phyloP scores from a whole-genome alignment of 1,140 invertebrate species.

The Drosophila nikananu region DNA sequence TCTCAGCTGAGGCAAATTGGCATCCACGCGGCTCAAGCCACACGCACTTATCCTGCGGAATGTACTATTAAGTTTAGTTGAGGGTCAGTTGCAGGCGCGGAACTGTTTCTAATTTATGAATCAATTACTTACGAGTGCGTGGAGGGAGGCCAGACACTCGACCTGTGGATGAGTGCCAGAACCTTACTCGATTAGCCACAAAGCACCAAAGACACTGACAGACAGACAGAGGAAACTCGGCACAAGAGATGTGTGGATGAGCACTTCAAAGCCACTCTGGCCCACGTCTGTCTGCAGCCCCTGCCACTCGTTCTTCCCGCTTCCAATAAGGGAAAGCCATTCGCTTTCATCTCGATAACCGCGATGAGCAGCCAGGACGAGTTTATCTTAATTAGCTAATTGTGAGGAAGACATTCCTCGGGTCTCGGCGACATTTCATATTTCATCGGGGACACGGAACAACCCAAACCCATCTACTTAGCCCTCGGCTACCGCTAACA shows the following conservation, averaged over 20 bases:
- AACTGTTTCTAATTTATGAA: constrained; percentile 50
- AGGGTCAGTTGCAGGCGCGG: constrained; percentile 11
- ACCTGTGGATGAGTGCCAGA: background rate
- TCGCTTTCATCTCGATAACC: constrained; percentile 40
- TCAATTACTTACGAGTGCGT: constrained; percentile 34
- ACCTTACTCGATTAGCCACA: constrained; percentile 29
- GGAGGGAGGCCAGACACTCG: no score
- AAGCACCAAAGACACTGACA: background rate
- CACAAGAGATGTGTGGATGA: background rate
- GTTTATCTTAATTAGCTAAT: no score
- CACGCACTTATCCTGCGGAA: background rate
- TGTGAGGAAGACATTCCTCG: no score
- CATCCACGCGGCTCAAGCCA: constrained; percentile 5
- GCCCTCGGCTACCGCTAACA: no score
- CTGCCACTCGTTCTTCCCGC: background rate
- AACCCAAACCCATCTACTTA: no score
- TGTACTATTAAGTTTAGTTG: constrained; percentile 21
- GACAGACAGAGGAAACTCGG: background rate
- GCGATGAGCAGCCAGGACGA: no score
- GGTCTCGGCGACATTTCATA: constrained; percentile 4
- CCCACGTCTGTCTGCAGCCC: constrained; percentile 7
- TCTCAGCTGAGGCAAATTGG: no score
- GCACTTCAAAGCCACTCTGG: background rate
- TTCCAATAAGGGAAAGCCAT: constrained; percentile 16
- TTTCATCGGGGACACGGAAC: background rate